Base-by-base conservation (phyloP, 2,888 invertebrate species). In the Acanthococcus lagerstroemiae region DNA sequence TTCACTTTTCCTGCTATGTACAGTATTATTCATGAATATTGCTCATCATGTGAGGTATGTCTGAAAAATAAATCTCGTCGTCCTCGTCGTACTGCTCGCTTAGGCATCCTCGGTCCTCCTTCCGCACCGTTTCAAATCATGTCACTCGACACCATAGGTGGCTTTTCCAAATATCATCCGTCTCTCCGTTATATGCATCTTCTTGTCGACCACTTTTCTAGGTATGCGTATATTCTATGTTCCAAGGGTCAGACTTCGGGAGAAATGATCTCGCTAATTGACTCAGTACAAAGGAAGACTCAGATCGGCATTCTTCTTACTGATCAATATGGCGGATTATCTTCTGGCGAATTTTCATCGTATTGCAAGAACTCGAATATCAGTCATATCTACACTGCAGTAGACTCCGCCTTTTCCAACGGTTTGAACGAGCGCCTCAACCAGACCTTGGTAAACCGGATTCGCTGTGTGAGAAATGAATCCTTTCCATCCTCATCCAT, bases 111-210 rank as follows among this genome's bases (percentile, higher is more conserved):
- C 17, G 72, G 73, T 17, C 72, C 73, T 12, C 71, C 73, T 5
- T 60, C 57, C 37, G 44, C 70, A n/a, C 72, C 71, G 6, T 71
- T 72, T 65, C 70, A 73, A 68, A 72, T 73, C 60, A 46, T 72
- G 1, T 72, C 72, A 7, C 67, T 73, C 7, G 73, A 73, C 56
- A 73, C 72, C 5, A 72, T 73, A 30, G 73, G 72, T 26, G 72
- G 73, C 5, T 70, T 73, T 67, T 70, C 70, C 22, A 71, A 70
- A 6, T 61, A 67, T 21, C 65, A 69, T 26, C 71, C 71, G 1
- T 70, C 72, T 68, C 72, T 72, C 68, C 72, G 56, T 70, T 73
- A 73, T 48, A 17, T 73, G 27, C 73, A 74, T 67, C 60, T 72
- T 45, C 25, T 69, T 24, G 69, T 71, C 17, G 72, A 73, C 48